Base-by-base conservation (phyloP, 35 echinoderm and acorn worm species). In the Holothuria glaberrima region DNA sequence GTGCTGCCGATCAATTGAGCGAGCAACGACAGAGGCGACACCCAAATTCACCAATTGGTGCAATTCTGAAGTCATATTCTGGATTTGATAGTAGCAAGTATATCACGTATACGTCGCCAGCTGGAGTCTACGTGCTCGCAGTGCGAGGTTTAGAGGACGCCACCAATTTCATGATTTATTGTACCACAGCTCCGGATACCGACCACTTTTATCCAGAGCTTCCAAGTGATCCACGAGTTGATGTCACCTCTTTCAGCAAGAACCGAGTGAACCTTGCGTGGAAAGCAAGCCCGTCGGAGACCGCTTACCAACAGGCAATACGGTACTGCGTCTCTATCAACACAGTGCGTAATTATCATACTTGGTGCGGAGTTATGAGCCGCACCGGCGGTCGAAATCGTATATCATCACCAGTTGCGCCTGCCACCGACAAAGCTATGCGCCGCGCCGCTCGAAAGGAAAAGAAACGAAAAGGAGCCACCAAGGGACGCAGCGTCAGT, bases 101-200 rank as follows among this genome's bases (percentile, higher is more conserved):
- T 77, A 9, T 91, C 26, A 93, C 88, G 35, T 91, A 93, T 74
- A 88, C 88, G 34, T 99, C 97, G 29, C 93, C 93, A 33, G 93
- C 97, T 27, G 93, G 97, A 0, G 86, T 92, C 44, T 99, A 95
- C 82, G 88, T 94, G 33, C 61, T 99, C 33, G 78, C 86, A 17
- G 91, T 99, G 5, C 80, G 76, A 20, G 91, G 87, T 48, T 45
- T 90, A 50, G 97, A 91, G 21, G 56, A 92, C 9, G 86, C 83
- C 21, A 73, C 88, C 0, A 88, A 67, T 45, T 92, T 99, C 59
- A 86, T 45, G 64, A 91, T 99, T 13, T 95, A 99, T 31, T 82
- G 93, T 13, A 99, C 97, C 22, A 93, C 93, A 5, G 87, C 93
- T 0, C 93, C 97, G 24, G 88, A 99, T 38, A 95, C 97, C 18